A percentile compares a stretch with the other conserved stretches of the same genome.
phyloP scores from a whole-genome alignment of 2,113 vertebrate species.

The Coracopsis vasa region DNA sequence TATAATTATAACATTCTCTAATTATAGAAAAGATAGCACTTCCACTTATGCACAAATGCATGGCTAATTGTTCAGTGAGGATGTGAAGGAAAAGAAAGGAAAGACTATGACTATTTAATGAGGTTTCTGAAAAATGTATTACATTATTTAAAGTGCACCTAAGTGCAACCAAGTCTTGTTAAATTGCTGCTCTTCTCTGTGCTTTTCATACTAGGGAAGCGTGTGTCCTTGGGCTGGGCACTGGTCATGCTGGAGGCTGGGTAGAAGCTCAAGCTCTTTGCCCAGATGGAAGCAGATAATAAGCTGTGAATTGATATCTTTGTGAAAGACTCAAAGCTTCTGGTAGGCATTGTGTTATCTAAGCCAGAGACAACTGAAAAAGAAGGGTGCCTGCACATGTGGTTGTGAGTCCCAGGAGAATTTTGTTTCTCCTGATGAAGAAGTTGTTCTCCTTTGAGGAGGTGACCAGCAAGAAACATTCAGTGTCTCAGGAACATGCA shows the following conservation, averaged over 20 bases:
- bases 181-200: background rate
- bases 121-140: background rate
- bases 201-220: background rate
- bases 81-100: background rate
- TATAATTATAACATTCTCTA: conserved; percentile 12
- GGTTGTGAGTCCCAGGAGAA: background rate
- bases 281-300: background rate
- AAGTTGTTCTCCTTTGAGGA: background rate
- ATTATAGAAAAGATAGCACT: background rate
- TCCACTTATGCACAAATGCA: background rate
- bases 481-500: rapidly evolving
- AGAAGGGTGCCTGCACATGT: background rate
- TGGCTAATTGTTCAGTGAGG: background rate
- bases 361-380: background rate
- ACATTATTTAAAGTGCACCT: background rate
- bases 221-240: background rate
- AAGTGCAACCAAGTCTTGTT: background rate
- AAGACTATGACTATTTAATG: background rate
- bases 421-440: background rate
- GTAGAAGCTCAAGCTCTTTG: background rate
- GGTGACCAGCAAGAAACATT: background rate
- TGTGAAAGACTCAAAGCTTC: background rate
- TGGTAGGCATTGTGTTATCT: background rate
- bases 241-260: background rate
- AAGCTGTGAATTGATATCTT: background rate